Percentiles rank a stretch among this genome's conserved stretches.
Conservation (phyloP, 2,113 vertebrate species). For the Puffinus mauretanicus region DNA sequence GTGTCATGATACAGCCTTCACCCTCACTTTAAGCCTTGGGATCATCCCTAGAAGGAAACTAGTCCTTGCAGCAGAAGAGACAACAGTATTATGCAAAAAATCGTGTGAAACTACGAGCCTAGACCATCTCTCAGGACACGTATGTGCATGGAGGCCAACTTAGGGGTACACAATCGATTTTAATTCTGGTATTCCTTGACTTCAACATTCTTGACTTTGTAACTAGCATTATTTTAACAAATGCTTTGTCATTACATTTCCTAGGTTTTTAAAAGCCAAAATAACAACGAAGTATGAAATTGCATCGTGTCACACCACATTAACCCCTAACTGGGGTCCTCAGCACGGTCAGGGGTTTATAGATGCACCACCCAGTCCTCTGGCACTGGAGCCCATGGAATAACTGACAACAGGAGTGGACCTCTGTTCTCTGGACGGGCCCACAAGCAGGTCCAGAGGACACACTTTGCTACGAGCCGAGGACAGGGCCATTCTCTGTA, state of each 20-base stretch:
- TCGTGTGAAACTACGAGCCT: rapidly evolving
- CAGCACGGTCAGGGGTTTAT: not conserved
- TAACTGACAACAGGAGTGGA: rapidly evolving
- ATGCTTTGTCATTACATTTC: not conserved
- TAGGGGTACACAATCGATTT: not conserved
- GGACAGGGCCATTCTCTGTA: not conserved
- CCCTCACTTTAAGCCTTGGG: not conserved
- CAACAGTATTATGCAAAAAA: not conserved
- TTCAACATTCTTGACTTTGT: not conserved
- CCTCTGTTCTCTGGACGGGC: not conserved
- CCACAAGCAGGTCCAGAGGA: not conserved
- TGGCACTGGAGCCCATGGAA: not conserved
- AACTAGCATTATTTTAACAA: not conserved
- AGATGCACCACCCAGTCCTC: not conserved
- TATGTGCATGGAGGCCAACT: not conserved
- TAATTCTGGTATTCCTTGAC: not conserved
- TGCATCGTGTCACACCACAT: not conserved
- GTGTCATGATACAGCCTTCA: not conserved
- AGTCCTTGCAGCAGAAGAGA: not conserved
- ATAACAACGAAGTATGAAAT: not conserved
- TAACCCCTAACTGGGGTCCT: not conserved
- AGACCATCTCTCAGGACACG: not conserved
- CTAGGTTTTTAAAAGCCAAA: not conserved
- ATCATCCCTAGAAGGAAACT: not conserved
- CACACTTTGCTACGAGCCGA: not conserved